These are phyloP conservation scores for Aeoliscus strigatus DNA, from an alignment of 2,797 vertebrate genomes.

Conservation along the genomic window DNA sequence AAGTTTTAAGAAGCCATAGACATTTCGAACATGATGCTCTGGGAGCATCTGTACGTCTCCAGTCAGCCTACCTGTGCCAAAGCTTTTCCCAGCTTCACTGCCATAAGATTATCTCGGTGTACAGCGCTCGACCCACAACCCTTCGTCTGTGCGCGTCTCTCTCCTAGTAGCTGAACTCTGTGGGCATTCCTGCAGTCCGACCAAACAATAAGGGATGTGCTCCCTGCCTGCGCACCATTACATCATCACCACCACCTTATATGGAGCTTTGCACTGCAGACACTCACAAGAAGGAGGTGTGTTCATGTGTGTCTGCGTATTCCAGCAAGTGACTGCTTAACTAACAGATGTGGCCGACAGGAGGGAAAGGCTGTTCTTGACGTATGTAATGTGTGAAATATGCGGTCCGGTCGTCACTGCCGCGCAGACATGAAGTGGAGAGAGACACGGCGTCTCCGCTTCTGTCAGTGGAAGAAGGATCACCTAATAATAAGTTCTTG, in stretches of 20 bases:
- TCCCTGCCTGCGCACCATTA: constrained; percentile 89
- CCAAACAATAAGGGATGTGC: constrained; percentile 91
- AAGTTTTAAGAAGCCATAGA: constrained; percentile 8
- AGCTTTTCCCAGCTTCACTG: constrained; percentile 36
- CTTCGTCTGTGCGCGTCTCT: constrained; percentile 38
- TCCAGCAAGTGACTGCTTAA: constrained; percentile 31
- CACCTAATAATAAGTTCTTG: no score
- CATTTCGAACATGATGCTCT: not conserved
- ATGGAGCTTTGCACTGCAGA: constrained; percentile 82
- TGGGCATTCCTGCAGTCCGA: constrained; percentile 86
- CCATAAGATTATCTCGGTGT: constrained; percentile 41
- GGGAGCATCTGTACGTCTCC: not conserved
- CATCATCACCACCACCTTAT: constrained; percentile 93
- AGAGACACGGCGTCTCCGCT: constrained; percentile 34
- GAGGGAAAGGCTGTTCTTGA: constrained; percentile 36
- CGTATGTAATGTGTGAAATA: constrained; percentile 63
- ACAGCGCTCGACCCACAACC: constrained; percentile 28
- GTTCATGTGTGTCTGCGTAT: constrained; percentile 8
- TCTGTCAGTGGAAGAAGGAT: no score
- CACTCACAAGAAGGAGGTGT: constrained; percentile 68
- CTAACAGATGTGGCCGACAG: constrained; percentile 24
- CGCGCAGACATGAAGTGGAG: constrained; percentile 55
- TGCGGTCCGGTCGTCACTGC: constrained; percentile 60
- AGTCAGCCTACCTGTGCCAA: constrained; percentile 56
- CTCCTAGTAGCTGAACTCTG: constrained; percentile 74